These are phyloP conservation scores for Iguana delicatissima DNA, from an alignment of 2,797 vertebrate species.

Conservation along the genomic window DNA sequence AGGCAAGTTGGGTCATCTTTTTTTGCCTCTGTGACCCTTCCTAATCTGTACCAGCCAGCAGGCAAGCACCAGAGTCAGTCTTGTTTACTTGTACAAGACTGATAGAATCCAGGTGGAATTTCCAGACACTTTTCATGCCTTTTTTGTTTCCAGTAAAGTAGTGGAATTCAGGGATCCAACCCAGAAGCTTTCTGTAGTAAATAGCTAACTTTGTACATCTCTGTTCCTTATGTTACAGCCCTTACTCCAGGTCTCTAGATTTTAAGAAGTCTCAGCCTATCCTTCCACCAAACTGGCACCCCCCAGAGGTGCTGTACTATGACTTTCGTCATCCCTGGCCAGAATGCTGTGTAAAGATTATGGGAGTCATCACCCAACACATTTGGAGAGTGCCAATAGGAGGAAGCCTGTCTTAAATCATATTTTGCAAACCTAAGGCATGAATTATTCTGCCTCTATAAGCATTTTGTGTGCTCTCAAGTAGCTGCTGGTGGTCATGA, in stretches of 20 bases:
- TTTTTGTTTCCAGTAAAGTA: not conserved
- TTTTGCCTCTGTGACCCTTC: conserved; percentile 90
- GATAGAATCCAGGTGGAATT: conserved; percentile 97
- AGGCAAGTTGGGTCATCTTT: conserved; percentile 91
- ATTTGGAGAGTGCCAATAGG: not conserved
- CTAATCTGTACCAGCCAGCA: conserved; percentile 93
- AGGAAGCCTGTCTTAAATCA: not conserved
- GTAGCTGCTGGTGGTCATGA: conserved; percentile 5
- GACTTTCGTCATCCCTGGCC: not conserved
- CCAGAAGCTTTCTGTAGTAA: conserved; percentile 35
- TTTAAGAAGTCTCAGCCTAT: too few species aligned
- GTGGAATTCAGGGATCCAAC: conserved; percentile 14
- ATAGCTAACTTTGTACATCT: conserved; percentile 21
- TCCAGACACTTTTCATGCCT: conserved; percentile 67
- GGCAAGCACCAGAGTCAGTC: conserved; percentile 93
- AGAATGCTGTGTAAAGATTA: not conserved
- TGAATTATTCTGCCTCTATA: not conserved
- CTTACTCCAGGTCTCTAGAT: not conserved
- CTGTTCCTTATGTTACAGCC: not conserved
- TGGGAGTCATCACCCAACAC: not conserved
- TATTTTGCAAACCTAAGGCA: not conserved
- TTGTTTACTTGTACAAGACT: conserved; percentile 97
- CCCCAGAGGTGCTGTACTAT: not conserved
- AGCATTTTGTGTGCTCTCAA: not conserved
- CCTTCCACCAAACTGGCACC: not conserved